Percentiles rank a stretch among this genome's conserved stretches.
Conservation (phyloP, 1,140 invertebrate genomes). For the Heliothis subflexa region DNA sequence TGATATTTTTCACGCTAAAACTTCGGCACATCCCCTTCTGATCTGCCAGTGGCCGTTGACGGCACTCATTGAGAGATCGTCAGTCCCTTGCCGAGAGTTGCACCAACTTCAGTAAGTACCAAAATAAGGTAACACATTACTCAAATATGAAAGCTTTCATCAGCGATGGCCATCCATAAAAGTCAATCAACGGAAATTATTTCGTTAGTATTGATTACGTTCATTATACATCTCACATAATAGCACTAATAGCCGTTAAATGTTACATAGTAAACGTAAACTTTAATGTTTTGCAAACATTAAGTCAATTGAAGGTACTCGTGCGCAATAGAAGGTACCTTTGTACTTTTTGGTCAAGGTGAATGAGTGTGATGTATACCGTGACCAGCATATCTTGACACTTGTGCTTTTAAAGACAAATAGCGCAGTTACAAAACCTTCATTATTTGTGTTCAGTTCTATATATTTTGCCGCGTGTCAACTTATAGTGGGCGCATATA, state of each 20-base stretch:
- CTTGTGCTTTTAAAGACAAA: not conserved
- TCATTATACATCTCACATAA: constrained; percentile 16
- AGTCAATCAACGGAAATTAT: constrained; percentile 34
- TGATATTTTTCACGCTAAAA: no score
- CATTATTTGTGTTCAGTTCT: not conserved
- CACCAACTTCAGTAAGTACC: no score
- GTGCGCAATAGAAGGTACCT: constrained; percentile 32
- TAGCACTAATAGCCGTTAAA: constrained; percentile 24
- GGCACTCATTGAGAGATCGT: no score
- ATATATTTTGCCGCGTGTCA: not conserved
- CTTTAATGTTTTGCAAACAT: constrained; percentile 47
- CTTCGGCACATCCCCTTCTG: no score
- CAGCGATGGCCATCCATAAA: constrained; percentile 22
- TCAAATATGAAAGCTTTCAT: constrained; percentile 11
- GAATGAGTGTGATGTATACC: constrained; percentile 37
- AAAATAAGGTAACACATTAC: not conserved
- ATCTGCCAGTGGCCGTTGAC: no score
- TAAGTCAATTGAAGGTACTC: constrained; percentile 36
- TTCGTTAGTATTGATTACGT: constrained; percentile 28
- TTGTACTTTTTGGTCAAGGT: constrained; percentile 49
- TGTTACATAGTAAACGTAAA: constrained; percentile 27
- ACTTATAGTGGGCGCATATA: constrained; percentile 30
- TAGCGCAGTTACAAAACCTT: not conserved
- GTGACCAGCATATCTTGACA: not conserved
- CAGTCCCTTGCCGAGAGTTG: no score